Evolutionary conservation across 2,888 invertebrate species (phyloP).

Genomic region (Chrysodeixis includens): DNA sequence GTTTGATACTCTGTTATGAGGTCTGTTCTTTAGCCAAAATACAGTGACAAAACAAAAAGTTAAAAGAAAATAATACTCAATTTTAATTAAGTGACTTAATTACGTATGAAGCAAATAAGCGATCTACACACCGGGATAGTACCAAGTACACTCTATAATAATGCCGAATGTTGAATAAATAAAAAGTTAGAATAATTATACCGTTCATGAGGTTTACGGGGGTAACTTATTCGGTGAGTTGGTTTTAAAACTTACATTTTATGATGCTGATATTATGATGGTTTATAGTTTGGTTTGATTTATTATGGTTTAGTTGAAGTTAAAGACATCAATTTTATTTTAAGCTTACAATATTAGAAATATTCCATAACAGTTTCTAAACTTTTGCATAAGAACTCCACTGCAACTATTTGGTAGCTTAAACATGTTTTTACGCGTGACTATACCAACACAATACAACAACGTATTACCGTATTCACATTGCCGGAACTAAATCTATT

Average conservation of each 20-base stretch:
- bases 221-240: constrained; percentile 25
- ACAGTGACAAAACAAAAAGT: constrained; percentile 19
- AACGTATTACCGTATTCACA: not conserved
- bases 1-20: no score
- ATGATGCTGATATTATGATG: no score
- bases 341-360: no score
- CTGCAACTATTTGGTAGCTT: no score
- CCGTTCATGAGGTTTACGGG: constrained; percentile 27
- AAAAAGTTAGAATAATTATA: constrained; percentile 44
- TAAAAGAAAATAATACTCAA: constrained; percentile 45
- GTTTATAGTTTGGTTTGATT: constrained; percentile 38
- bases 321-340: no score
- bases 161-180: constrained; percentile 56
- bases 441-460: not conserved
- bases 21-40: no score
- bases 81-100: constrained; percentile 62
- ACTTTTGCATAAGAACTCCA: no score
- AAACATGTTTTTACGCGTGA: no score
- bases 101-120: constrained; percentile 39
- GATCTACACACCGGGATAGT: constrained; percentile 25
- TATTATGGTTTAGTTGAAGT: constrained; percentile 7
- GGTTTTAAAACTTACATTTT: constrained; percentile 36
- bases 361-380: no score
- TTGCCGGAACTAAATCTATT: constrained; percentile 11
- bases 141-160: constrained; percentile 55